Evolutionary conservation across 2,113 vertebrate species (phyloP), one percentile per base, ranked within the genome.

Genomic region (Oryzias curvinotus): DNA sequence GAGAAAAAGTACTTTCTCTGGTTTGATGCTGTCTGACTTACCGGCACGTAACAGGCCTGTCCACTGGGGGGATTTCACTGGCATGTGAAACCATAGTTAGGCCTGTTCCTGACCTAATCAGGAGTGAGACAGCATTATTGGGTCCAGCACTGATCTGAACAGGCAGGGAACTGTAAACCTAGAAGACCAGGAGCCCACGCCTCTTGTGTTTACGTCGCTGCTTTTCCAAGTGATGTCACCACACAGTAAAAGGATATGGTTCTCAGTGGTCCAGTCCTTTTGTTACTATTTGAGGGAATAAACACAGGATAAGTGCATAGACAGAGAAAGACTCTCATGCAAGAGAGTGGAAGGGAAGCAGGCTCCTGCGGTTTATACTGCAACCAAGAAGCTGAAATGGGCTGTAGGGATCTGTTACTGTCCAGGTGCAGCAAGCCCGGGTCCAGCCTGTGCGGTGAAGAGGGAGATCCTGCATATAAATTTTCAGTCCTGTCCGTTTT

Each of bases 191-290:
- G 83, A 87, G 87, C 82, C 54, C 53, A 14, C 63, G 63, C 64
- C 76, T 52, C 56, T 61, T 75, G 73, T 85, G 81, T 88, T 84
- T 86, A 83, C 81, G 60, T 80, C 61, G 41, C 42, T 67, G 62
- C 66, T 82, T 86, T 88, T 80, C 87, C 71, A 81, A 79, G 86
- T 90, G 86, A 90, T 91, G 85, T 90, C 85, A 89, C 68, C 81
- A 87, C 72, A 57, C 83, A 68, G 83, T 91, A 88, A 90, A 90
- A 90, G 71, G 67, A 81, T 87, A 88, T 81, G 69, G 85, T 84
- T 80, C 88, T 86, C 82, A 1, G 54, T 13, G 69, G 86, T 58
- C 73, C 70, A 1, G 44, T 76, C 75, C 76, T 66, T 86, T 88
- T 85, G 84, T 86, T 88, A 75, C 86, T 82, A 73, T 88, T 81